Conservation (phyloP, 2,797 vertebrate genomes). For the Fundulus diaphanus region DNA sequence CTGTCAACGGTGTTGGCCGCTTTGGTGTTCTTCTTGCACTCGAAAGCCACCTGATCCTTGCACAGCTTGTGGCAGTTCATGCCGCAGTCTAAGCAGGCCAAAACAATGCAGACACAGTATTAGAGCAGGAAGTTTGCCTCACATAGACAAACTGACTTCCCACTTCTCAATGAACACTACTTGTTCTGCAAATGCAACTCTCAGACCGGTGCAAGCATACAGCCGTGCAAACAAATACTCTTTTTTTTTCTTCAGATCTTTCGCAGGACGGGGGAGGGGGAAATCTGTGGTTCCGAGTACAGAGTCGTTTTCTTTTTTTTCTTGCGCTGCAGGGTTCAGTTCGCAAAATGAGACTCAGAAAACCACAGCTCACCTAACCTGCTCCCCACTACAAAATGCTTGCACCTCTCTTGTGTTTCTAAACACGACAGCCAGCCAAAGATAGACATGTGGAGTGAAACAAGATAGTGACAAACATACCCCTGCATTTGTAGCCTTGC, state of each 20-base stretch:
- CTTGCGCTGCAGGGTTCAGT: constrained; percentile 59
- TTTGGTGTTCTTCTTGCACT: constrained; percentile 89
- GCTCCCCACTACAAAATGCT: constrained; percentile 39
- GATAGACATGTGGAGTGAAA: neutral
- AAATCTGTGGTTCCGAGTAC: constrained; percentile 60
- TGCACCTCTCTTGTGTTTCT: constrained; percentile 7
- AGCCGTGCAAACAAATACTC: constrained; percentile 57
- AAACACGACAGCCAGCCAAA: constrained; percentile 27
- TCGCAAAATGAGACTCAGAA: constrained; percentile 55
- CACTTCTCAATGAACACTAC: constrained; percentile 45
- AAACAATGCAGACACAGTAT: constrained; percentile 57
- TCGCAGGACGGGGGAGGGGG: constrained; percentile 54
- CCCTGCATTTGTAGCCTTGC: constrained; percentile 95
- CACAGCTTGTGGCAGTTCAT: constrained; percentile 98
- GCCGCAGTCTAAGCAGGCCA: constrained; percentile 84
- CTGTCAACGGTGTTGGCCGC: constrained; percentile 75
- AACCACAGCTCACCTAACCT: constrained; percentile 66
- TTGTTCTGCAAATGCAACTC: constrained; percentile 61
- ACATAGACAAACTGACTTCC: constrained; percentile 29
- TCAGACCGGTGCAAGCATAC: constrained; percentile 45
- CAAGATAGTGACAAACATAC: constrained; percentile 68
- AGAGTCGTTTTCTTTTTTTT: constrained; percentile 21
- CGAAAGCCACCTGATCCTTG: constrained; percentile 94
- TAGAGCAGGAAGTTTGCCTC: constrained; percentile 57
- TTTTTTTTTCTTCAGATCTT: constrained; percentile 52